Base-by-base conservation (phyloP, 2,797 vertebrate species). In the Dryobates pubescens region DNA sequence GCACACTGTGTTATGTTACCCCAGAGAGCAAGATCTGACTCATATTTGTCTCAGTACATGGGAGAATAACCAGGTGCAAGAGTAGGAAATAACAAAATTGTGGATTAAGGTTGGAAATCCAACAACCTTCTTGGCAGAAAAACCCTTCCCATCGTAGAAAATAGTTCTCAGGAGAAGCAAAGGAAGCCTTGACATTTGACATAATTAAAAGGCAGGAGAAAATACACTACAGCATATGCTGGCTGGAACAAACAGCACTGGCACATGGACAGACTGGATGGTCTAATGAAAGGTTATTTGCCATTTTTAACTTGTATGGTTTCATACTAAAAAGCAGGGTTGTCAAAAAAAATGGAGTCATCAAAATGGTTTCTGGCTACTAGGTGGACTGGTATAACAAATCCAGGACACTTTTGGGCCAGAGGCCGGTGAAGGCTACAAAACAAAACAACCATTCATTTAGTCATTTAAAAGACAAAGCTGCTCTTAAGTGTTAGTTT, bases 181-280 rank as follows among this genome's bases (percentile, higher is more conserved):
- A 93, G 68, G 76, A 95, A 93, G 67, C 14, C 64, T 64, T 82
- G 58, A 86, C 45, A 84, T 92, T 79, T 90, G 80, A 89, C 64
- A 70, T 43, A 84, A 89, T 91, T 82, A 76, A 92, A 94, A 79
- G 41, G n/a, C 81, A 92, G 38, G 47, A 72, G 63, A 83, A 94
- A 88, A 82, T 19, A 67, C 38, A n/a, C 32, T 71, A 47, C 61
- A 86, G 34, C 36, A 43, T 88, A 70, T 38, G 86, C 64, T 79
- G 22, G 61, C 32, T 78, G 74, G 88, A 92, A 86, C 80, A 94
- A 86, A 65, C 22, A 73, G 36, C 77, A 71, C 2, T 73, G 74
- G 88, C 88, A 86, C 49, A 68, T 71, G 45, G 77, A 77, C 68
- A 84, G n/a, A 67, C 6, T 49, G 27, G n/a, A 81, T 86, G 85